These are phyloP conservation scores for Argentina silus DNA, from an alignment of 2,797 vertebrate species.

Conservation along the genomic window DNA sequence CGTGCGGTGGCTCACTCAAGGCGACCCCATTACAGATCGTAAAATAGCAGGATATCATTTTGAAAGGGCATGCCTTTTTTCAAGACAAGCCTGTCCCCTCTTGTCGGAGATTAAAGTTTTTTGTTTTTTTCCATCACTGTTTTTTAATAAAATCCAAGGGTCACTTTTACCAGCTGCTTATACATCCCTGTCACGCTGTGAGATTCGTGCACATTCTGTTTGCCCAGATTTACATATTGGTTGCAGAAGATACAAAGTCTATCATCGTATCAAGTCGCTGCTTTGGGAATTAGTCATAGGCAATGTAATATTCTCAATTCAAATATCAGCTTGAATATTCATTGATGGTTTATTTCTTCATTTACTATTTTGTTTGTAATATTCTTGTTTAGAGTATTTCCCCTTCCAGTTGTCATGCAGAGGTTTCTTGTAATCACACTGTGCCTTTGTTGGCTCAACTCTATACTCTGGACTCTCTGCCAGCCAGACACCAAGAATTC, in stretches of 20 bases:
- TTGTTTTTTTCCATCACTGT: constrained; percentile 7
- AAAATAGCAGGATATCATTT: background rate
- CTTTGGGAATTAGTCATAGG: background rate
- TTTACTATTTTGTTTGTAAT: background rate
- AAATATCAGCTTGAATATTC: background rate
- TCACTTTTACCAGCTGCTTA: background rate
- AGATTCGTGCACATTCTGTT: background rate
- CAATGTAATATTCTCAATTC: background rate
- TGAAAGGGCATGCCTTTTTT: background rate
- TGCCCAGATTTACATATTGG: background rate
- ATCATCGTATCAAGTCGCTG: background rate
- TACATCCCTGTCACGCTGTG: background rate
- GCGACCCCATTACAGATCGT: constrained; percentile 1
- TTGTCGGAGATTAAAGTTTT: constrained; percentile 10
- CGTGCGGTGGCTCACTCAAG: background rate
- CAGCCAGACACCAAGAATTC: constrained; percentile 26
- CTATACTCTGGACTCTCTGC: constrained; percentile 12
- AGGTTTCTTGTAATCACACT: background rate
- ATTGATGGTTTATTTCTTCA: background rate
- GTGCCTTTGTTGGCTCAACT: constrained; percentile 17
- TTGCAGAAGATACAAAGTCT: background rate
- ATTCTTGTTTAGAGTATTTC: background rate
- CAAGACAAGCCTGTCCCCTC: background rate
- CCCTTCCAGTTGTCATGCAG: background rate
- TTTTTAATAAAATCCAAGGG: background rate